Percentiles rank a stretch among this genome's conserved stretches.
phyloP scores from a whole-genome alignment of 2,797 vertebrate species.

The Phalanger gymnotis region DNA sequence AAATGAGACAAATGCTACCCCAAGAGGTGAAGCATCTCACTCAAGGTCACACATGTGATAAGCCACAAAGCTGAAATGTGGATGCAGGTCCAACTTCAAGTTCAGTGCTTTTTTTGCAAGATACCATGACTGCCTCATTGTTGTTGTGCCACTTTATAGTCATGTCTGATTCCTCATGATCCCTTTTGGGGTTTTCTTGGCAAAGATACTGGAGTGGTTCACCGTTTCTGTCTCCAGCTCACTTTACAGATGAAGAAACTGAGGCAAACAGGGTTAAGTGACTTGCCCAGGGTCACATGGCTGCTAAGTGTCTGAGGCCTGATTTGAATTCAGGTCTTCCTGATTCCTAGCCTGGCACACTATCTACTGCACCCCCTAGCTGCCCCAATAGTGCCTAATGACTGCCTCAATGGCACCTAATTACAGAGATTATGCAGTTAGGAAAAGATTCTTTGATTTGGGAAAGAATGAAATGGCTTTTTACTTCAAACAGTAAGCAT shows the following conservation, averaged over 20 bases:
- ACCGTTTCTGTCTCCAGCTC: not conserved
- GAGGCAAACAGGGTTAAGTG: not conserved
- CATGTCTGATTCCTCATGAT: not conserved
- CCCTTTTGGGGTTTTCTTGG: not conserved
- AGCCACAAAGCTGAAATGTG: no score
- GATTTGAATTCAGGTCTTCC: not conserved
- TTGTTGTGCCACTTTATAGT: not conserved
- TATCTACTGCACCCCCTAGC: not conserved
- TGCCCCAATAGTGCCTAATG: not conserved
- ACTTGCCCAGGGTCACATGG: not conserved
- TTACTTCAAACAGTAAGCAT: not conserved
- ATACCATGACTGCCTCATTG: not conserved
- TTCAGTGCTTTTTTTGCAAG: not conserved
- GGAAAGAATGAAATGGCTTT: not conserved
- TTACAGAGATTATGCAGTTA: not conserved
- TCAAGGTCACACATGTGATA: not conserved
- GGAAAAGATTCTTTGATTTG: not conserved
- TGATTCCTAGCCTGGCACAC: not conserved
- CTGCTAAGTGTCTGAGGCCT: not conserved
- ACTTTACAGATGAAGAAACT: not conserved
- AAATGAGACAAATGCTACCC: not conserved
- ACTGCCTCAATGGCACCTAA: not conserved
- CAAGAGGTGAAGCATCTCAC: not conserved
- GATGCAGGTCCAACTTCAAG: not conserved
- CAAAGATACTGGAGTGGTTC: not conserved